Base-by-base conservation (phyloP, 2,113 vertebrate genomes). In the Xenopus borealis region DNA sequence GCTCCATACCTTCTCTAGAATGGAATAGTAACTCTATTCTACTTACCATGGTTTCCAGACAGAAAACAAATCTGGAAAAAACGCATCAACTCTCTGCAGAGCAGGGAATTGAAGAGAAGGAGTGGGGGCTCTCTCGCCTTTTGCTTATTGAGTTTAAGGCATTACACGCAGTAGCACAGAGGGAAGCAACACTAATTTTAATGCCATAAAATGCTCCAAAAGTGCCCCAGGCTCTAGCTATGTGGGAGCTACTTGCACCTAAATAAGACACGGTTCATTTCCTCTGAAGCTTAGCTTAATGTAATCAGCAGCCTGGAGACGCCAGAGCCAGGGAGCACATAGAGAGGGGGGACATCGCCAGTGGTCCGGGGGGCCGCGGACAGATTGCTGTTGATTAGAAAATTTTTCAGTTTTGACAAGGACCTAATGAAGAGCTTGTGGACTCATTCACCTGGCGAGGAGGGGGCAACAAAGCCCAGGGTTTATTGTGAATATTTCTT, bases 371-470 rank as follows among this genome's bases (percentile, higher is more conserved):
- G 82, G 89, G 87, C 89, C 9, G 80, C 80, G 0, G 88, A 83
- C 82, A 90, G 86, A 87, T 81, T 84, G 88, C 89, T 81, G 88
- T 88, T 93, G 91, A 92, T 93, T 90, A 91, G 88, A 91, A 90
- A 84, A 93, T 92, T 92, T 91, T 92, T 93, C 91, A 93, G 89
- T 90, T 93, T 91, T 92, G 92, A 93, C 91, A 92, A 91, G 91
- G 83, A 77, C 85, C 89, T 92, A 92, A 93, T 92, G 88, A 90
- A 93, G 89, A 92, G 89, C 86, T 88, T 86, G 85, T 88, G 90
- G 90, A 92, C 89, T 90, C 88, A 88, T 89, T 91, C 83, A 92
- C 89, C 90, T 92, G 84, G 81, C 82, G 79, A 85, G 78, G 62
- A 71, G 74, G 70, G 17, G 53, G 53, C 63, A 59, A 68, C 74